Evolutionary conservation across 2,888 invertebrate genomes (phyloP).

Genomic region (Drosophila neutralis): DNA sequence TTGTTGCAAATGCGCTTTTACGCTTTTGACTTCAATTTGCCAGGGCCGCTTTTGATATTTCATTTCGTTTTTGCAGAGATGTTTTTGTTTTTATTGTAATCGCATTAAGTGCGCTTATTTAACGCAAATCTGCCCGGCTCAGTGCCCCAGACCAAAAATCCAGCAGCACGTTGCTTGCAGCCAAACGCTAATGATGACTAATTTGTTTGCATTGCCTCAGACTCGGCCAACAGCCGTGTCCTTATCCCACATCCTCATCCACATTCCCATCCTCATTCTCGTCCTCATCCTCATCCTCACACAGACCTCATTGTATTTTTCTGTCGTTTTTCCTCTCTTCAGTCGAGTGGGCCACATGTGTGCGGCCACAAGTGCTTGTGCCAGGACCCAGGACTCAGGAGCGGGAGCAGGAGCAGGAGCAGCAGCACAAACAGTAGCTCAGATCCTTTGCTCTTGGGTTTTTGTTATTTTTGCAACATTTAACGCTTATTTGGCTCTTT

Average conservation of each 20-base stretch:
- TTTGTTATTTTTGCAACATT: constrained; percentile 81
- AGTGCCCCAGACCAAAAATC: constrained; percentile 31
- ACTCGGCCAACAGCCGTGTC: constrained; percentile 36
- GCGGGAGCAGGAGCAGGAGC: not conserved
- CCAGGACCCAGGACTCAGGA: constrained; percentile 35
- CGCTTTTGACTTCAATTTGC: constrained; percentile 80
- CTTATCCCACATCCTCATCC: constrained; percentile 28
- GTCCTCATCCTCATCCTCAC: not conserved
- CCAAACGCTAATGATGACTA: constrained; percentile 83
- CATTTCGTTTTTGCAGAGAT: constrained; percentile 49
- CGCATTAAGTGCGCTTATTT: constrained; percentile 84
- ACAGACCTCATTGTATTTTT: constrained; percentile 7
- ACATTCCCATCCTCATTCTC: not conserved
- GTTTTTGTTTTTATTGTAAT: constrained; percentile 71
- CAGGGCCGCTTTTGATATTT: constrained; percentile 74
- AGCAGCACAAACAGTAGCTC: not conserved
- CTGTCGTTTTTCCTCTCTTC: constrained; percentile 29
- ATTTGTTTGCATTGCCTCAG: constrained; percentile 79
- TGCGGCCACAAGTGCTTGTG: constrained; percentile 76
- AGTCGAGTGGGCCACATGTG: constrained; percentile 71
- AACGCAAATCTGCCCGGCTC: constrained; percentile 79
- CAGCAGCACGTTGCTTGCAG: constrained; percentile 48
- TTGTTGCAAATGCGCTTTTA: constrained; percentile 84
- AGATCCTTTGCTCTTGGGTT: constrained; percentile 36
- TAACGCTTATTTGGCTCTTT: constrained; percentile 76